Evolutionary conservation across 1,140 invertebrate genomes (phyloP).

Genomic region (Drosophila melanica): DNA sequence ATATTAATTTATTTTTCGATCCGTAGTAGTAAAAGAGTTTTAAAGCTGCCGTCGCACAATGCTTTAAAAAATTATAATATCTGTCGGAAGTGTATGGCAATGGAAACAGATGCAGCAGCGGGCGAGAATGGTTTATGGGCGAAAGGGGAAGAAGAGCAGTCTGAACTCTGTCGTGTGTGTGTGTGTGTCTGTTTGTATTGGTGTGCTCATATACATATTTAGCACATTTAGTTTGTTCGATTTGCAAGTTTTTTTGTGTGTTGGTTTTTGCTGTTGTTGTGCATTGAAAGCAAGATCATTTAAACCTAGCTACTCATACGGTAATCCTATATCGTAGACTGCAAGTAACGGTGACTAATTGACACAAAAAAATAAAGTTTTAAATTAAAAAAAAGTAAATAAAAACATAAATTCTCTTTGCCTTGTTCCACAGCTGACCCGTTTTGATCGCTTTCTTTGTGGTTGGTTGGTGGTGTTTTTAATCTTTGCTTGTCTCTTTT

Average conservation of each 20-base stretch:
- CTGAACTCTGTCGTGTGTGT: slow-evolving; percentile 15
- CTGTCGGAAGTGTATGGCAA: slow-evolving; percentile 4
- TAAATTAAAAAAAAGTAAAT: not conserved
- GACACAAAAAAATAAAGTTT: not conserved
- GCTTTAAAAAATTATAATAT: too few species aligned
- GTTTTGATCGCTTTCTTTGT: slow-evolving; percentile 26
- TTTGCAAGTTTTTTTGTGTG: slow-evolving; percentile 36
- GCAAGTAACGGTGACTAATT: slow-evolving; percentile 18
- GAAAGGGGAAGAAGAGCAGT: slow-evolving; percentile 6
- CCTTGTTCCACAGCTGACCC: slow-evolving; percentile 17
- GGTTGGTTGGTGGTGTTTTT: too few species aligned
- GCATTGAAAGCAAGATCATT: slow-evolving; percentile 20
- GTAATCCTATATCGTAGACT: slow-evolving; percentile 10
- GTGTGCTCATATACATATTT: slow-evolving; percentile 30
- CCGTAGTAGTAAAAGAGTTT: too few species aligned
- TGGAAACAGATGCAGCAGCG: slow-evolving; percentile 38
- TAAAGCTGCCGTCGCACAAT: not conserved
- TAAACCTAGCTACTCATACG: slow-evolving; percentile 2
- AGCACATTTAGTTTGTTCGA: slow-evolving; percentile 41
- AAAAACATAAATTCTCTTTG: not conserved
- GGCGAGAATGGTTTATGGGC: slow-evolving; percentile 3
- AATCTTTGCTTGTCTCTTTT: slow-evolving; percentile 5
- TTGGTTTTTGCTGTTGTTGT: slow-evolving; percentile 30
- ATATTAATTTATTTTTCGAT: too few species aligned
- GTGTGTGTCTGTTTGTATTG: slow-evolving; percentile 13